phyloP scores from a whole-genome alignment of 2,113 vertebrate species.

The Meriones unguiculatus region DNA sequence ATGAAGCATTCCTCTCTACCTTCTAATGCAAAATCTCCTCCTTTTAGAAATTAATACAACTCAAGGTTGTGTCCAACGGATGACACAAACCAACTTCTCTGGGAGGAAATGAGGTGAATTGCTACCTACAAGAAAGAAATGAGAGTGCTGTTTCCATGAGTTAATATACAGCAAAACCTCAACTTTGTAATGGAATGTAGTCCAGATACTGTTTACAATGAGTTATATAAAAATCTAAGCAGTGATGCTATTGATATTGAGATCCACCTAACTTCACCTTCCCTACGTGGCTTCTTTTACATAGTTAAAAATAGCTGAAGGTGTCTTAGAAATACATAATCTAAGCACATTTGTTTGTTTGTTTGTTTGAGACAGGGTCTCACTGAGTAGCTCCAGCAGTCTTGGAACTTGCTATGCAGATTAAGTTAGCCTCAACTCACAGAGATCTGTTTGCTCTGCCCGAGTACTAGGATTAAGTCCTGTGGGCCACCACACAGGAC shows the following conservation, averaged over 20 bases:
- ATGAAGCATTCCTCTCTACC: neutral
- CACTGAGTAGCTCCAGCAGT: neutral
- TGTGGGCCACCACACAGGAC: neutral
- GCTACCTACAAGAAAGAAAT: neutral
- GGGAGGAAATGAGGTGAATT: neutral
- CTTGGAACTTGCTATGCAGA: neutral
- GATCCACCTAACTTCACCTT: neutral
- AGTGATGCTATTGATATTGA: neutral
- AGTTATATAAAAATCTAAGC: neutral
- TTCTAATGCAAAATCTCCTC: neutral
- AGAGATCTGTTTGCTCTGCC: neutral
- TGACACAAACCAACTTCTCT: constrained; percentile 7
- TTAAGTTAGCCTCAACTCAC: neutral
- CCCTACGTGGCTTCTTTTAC: neutral
- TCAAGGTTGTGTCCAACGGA: neutral
- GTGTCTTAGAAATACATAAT: constrained; percentile 17
- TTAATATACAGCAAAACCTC: constrained; percentile 5
- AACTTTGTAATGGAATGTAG: constrained; percentile 45
- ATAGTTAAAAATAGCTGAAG: constrained; percentile 29
- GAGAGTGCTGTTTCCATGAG: neutral
- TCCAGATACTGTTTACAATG: neutral
- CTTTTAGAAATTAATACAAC: constrained; percentile 55
- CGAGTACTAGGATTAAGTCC: neutral
- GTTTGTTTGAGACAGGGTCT: neutral
- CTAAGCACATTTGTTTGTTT: neutral